Conservation (phyloP, 2,113 vertebrate genomes). For the Mystacornis crossleyi region DNA sequence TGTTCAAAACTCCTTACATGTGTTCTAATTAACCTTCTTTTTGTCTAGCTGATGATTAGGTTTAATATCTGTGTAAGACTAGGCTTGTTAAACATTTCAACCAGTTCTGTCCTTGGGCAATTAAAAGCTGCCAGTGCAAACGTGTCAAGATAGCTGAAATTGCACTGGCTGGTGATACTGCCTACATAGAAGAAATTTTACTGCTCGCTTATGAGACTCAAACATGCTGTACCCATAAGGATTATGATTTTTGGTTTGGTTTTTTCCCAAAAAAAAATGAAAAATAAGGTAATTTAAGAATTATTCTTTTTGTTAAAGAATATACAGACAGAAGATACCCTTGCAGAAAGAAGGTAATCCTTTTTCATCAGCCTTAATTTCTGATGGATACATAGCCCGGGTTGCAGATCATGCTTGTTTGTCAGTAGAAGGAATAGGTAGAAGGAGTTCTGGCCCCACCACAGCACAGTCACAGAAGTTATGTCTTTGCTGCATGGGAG, state of each 20-base stretch:
- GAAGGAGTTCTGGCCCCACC: background rate
- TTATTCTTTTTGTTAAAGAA: background rate
- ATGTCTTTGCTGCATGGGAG: background rate
- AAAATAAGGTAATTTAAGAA: background rate
- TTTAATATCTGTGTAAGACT: background rate
- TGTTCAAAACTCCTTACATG: conserved; percentile 25
- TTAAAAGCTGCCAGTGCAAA: conserved; percentile 3
- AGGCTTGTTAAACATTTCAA: conserved; percentile 6
- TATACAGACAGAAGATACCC: background rate
- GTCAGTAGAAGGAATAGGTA: background rate
- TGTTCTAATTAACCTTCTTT: conserved; percentile 46
- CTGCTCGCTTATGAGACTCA: background rate
- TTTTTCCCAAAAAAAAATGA: background rate
- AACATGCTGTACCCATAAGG: background rate
- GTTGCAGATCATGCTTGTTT: background rate
- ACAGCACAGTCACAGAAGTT: background rate
- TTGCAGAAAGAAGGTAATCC: background rate
- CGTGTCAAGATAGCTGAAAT: background rate
- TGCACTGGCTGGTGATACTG: background rate
- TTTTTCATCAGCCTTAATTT: background rate
- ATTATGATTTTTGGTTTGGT: background rate
- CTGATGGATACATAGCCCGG: background rate
- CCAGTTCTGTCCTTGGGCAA: background rate
- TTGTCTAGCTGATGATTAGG: conserved; percentile 27
- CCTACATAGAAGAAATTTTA: background rate